Percentiles rank a stretch among this genome's conserved stretches.
Conservation (phyloP, 2,888 invertebrate species). For the Elgonia sp. region DNA sequence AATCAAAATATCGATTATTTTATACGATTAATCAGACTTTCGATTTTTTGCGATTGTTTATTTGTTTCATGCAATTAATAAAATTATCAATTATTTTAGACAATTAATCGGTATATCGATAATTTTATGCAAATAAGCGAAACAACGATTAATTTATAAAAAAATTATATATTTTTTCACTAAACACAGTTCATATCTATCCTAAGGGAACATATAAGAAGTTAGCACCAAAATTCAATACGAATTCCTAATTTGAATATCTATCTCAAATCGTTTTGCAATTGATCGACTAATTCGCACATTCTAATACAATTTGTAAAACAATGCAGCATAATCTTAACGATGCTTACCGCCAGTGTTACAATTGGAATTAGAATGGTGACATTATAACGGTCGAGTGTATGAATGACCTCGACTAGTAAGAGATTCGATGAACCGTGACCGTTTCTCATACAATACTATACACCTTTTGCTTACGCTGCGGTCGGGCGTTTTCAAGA, state of each 20-base stretch:
- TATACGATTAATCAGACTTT: too few species aligned
- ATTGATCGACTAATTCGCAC: conserved; percentile 12
- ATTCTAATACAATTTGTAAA: conserved; percentile 31
- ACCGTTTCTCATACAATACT: conserved; percentile 58
- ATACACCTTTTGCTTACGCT: conserved; percentile 45
- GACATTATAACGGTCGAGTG: conserved; percentile 75
- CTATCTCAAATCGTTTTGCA: conserved; percentile 3
- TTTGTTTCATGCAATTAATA: too few species aligned
- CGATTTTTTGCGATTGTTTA: too few species aligned
- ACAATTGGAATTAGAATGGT: conserved; percentile 78
- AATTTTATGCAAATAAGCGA: too few species aligned
- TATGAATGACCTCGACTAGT: conserved; percentile 72
- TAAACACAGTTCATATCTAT: too few species aligned
- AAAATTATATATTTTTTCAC: too few species aligned
- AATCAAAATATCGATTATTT: too few species aligned
- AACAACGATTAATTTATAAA: too few species aligned
- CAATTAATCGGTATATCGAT: too few species aligned
- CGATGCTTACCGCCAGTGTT: conserved; percentile 52
- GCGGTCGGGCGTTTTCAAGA: conserved; percentile 45
- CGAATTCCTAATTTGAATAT: background rate
- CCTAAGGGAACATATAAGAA: too few species aligned
- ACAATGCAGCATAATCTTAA: conserved; percentile 33
- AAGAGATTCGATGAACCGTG: conserved; percentile 70
- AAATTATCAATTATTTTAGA: too few species aligned
- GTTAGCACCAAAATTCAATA: background rate